These are phyloP conservation scores for Bombycilla garrulus DNA, from an alignment of 2,113 vertebrate species.

Conservation along the genomic window DNA sequence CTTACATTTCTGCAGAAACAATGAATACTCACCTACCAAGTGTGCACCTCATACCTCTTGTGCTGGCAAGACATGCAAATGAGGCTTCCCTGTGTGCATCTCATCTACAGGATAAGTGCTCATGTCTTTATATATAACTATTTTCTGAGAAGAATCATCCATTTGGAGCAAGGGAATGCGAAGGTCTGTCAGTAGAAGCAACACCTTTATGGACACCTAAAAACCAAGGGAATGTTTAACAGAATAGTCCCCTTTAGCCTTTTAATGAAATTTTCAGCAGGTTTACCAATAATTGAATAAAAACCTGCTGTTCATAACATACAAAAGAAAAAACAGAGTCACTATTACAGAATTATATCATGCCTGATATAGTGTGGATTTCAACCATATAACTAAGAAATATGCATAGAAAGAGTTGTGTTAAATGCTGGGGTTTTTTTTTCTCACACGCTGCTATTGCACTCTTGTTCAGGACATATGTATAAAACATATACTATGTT, in stretches of 20 bases:
- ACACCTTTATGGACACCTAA: background rate
- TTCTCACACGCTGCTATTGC: background rate
- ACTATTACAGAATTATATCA: background rate
- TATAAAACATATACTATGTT: background rate
- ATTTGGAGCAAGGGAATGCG: background rate
- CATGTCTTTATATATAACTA: background rate
- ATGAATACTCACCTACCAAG: rapidly evolving
- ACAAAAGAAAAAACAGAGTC: background rate
- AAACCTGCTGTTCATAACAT: background rate
- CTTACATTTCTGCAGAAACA: background rate
- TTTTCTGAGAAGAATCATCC: background rate
- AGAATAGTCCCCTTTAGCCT: background rate
- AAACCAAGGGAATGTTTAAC: background rate
- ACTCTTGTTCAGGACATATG: background rate
- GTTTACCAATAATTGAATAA: background rate
- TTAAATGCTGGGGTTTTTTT: background rate
- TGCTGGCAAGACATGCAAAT: background rate
- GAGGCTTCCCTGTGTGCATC: background rate
- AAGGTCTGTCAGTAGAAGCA: background rate
- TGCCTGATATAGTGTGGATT: background rate
- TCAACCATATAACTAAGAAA: background rate
- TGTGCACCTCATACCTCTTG: background rate
- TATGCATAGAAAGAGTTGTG: background rate
- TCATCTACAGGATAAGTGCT: background rate
- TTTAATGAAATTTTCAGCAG: background rate